A percentile compares a stretch with the other conserved stretches of the same genome.
Conservation (phyloP, 2,888 invertebrate species). For the Erebia palarica region DNA sequence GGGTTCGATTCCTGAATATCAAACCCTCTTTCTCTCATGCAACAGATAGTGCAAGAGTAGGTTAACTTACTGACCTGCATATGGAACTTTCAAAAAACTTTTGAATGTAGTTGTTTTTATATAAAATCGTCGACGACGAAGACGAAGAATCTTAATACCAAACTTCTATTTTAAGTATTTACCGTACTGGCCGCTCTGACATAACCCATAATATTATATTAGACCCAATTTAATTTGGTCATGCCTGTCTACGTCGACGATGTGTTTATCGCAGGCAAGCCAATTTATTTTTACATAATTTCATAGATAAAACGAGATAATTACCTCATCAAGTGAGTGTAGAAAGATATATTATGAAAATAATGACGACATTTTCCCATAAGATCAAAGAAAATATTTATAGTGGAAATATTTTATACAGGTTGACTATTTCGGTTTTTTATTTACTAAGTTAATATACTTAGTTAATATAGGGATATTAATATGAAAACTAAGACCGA, state of each 20-base stretch:
- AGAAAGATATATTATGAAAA: constrained; percentile 2
- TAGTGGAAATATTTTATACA: background rate
- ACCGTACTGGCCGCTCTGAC: too few relatives aligned
- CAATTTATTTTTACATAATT: constrained; percentile 1
- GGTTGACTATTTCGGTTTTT: background rate
- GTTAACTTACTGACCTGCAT: too few relatives aligned
- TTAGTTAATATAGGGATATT: background rate
- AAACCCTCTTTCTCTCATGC: too few relatives aligned
- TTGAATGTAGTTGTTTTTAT: too few relatives aligned
- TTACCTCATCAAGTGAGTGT: background rate
- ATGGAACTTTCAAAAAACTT: too few relatives aligned
- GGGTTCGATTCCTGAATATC: too few relatives aligned
- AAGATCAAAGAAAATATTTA: background rate
- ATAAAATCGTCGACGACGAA: too few relatives aligned
- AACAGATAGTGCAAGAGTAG: too few relatives aligned
- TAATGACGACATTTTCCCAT: background rate
- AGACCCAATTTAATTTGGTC: too few relatives aligned
- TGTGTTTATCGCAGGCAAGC: background rate
- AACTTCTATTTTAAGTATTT: too few relatives aligned
- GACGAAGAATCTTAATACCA: too few relatives aligned
- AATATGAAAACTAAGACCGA: background rate
- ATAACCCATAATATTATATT: too few relatives aligned
- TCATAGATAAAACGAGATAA: background rate
- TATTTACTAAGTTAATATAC: background rate
- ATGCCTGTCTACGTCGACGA: background rate